phyloP scores from a whole-genome alignment of 2,888 invertebrate genomes.

The Melinaea menophilus region DNA sequence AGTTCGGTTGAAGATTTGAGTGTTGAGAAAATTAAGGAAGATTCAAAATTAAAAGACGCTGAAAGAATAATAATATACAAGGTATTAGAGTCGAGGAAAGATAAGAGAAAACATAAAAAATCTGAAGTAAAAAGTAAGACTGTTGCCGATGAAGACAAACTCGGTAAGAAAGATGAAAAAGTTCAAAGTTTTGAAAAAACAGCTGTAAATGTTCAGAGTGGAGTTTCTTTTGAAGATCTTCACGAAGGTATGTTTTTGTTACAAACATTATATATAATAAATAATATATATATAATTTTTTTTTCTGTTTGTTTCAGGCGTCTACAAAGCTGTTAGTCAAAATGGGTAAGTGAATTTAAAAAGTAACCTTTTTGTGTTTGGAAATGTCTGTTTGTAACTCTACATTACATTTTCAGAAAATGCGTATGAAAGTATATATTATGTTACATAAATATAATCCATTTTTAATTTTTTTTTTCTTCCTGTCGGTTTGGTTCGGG shows the following conservation, averaged over 20 bases:
- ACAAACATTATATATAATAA: no score
- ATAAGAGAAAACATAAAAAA: conserved; percentile 35
- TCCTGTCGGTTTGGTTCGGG: no score
- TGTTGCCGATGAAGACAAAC: not conserved
- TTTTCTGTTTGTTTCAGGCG: conserved; percentile 59
- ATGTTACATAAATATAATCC: no score
- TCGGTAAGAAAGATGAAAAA: not conserved
- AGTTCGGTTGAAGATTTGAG: conserved; percentile 50
- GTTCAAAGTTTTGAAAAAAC: not conserved
- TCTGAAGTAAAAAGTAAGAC: conserved; percentile 6
- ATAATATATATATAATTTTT: no score
- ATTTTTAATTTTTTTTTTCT: no score
- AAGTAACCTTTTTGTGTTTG: not conserved
- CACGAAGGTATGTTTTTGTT: conserved; percentile 26
- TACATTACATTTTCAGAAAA: no score
- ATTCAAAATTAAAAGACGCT: conserved; percentile 50
- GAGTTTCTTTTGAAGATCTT: conserved; percentile 41
- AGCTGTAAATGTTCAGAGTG: conserved; percentile 26
- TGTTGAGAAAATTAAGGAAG: conserved; percentile 29
- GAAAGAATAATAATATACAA: conserved; percentile 69
- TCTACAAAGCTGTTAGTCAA: conserved; percentile 55
- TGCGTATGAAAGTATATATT: no score
- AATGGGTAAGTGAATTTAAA: conserved; percentile 50
- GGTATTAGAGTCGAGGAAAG: conserved; percentile 53
- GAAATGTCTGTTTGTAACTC: no score